These are phyloP conservation scores for Eurytoma adleriae DNA, from an alignment of 2,888 invertebrate genomes.

Conservation along the genomic window DNA sequence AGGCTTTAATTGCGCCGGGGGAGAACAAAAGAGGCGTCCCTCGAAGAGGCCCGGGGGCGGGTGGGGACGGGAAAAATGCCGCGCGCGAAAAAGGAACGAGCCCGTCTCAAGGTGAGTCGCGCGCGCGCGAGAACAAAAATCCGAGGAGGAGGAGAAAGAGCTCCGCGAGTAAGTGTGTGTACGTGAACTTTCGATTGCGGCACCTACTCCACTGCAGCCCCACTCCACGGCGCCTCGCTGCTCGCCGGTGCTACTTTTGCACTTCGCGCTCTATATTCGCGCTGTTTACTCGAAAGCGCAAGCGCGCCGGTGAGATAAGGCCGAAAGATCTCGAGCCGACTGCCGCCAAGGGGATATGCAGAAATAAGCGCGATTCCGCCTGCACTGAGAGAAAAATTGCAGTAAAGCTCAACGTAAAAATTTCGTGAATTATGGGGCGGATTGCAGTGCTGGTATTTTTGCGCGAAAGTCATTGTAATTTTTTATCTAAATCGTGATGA, in stretches of 20 bases:
- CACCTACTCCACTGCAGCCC: background rate
- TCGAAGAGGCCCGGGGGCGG: background rate
- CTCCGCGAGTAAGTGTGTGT: background rate
- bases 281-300: constrained; percentile 12
- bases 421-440: too few species aligned
- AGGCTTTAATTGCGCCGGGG: background rate
- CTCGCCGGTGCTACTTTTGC: constrained; percentile 13
- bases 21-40: constrained; percentile 3
- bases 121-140: constrained; percentile 17
- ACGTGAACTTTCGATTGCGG: constrained; percentile 42
- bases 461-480: too few species aligned
- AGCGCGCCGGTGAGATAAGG: background rate
- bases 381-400: too few species aligned
- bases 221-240: background rate
- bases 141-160: constrained; percentile 15
- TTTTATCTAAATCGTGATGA: too few species aligned
- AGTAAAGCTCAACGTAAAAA: too few species aligned
- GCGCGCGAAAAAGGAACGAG: constrained; percentile 1
- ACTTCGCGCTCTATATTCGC: constrained; percentile 19
- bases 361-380: background rate
- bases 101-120: constrained; percentile 42
- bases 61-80: constrained; percentile 3
- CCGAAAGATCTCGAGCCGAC: background rate
- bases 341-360: constrained; percentile 18
- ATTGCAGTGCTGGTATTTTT: too few species aligned